These are phyloP conservation scores for Podabrus alpinus DNA, from an alignment of 2,888 invertebrate species.

Conservation along the genomic window DNA sequence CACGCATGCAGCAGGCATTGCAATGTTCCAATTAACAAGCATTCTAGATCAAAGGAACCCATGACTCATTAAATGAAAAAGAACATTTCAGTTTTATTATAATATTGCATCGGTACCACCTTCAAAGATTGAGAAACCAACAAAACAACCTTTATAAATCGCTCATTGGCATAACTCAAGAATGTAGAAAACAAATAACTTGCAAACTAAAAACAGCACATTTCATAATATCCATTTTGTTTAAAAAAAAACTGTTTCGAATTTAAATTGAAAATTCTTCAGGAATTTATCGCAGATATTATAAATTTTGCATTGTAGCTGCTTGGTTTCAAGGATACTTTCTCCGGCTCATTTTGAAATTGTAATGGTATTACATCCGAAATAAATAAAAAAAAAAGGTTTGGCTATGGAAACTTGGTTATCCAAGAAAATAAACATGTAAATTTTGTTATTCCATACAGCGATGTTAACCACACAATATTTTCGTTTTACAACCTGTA, in stretches of 20 bases:
- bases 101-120: background rate
- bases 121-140: background rate
- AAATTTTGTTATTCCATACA: no score
- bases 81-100: no score
- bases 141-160: conserved; percentile 2
- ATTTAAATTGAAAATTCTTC: background rate
- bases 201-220: background rate
- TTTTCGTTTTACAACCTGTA: no score
- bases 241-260: background rate
- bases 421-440: no score
- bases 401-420: no score
- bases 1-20: conserved; percentile 9
- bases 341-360: no score
- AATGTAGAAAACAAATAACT: background rate
- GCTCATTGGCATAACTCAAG: background rate
- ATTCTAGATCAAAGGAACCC: background rate
- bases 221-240: background rate
- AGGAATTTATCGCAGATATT: background rate
- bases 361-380: no score
- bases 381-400: no score
- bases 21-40: conserved; percentile 1
- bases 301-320: background rate
- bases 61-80: background rate
- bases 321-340: no score
- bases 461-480: no score